These are phyloP conservation scores for Solenopsis invicta DNA, from an alignment of 1,140 invertebrate species.

Conservation along the genomic window DNA sequence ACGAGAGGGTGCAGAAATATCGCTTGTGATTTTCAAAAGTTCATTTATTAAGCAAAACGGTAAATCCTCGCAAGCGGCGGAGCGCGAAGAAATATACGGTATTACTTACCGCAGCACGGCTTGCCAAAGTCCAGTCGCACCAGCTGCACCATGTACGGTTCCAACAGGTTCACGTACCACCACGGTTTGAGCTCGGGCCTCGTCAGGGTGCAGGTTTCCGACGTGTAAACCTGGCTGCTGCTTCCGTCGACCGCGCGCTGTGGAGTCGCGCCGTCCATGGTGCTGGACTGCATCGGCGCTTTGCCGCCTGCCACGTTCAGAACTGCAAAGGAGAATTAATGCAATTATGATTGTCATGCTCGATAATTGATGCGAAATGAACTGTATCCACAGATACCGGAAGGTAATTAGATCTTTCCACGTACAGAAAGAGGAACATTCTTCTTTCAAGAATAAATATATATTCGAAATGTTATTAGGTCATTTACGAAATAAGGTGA, in stretches of 20 bases:
- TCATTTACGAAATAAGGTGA: too few species aligned
- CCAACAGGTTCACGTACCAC: slow-evolving; percentile 98
- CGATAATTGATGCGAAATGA: background rate
- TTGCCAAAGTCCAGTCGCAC: slow-evolving; percentile 97
- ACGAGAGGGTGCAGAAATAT: slow-evolving; percentile 9
- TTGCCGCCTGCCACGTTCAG: slow-evolving; percentile 98
- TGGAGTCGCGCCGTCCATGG: slow-evolving; percentile 93
- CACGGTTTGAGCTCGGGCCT: slow-evolving; percentile 94
- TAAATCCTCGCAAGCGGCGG: slow-evolving; percentile 11
- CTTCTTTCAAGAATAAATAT: too few species aligned
- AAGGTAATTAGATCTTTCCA: background rate
- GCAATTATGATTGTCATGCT: slow-evolving; percentile 22
- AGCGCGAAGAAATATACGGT: slow-evolving; percentile 23
- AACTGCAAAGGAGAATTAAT: slow-evolving; percentile 88
- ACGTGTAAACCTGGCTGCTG: slow-evolving; percentile 93
- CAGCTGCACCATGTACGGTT: slow-evolving; percentile 98
- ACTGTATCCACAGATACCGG: background rate
- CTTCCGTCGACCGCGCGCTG: slow-evolving; percentile 97
- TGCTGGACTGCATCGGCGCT: slow-evolving; percentile 97
- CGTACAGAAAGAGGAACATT: too few species aligned
- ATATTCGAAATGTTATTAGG: too few species aligned
- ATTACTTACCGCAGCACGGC: slow-evolving; percentile 94
- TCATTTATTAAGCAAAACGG: slow-evolving; percentile 12
- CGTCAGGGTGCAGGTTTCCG: slow-evolving; percentile 95
- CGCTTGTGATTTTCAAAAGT: background rate